These are phyloP conservation scores for Pachyuromys duprasi DNA, from an alignment of 2,797 vertebrate genomes.

Conservation along the genomic window DNA sequence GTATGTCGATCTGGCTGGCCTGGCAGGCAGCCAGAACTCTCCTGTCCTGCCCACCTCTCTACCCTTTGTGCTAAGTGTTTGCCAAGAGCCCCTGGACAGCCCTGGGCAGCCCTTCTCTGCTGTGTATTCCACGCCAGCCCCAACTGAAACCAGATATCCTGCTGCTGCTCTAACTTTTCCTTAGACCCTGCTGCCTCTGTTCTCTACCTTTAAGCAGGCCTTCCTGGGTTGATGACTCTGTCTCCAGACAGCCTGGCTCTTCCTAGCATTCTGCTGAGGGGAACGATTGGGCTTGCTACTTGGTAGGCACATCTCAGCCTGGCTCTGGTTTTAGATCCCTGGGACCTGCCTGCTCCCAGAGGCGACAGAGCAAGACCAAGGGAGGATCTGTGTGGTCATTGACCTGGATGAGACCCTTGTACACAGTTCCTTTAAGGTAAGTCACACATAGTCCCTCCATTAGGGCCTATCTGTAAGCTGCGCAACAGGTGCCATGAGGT, in stretches of 20 bases:
- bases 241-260: background rate
- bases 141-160: background rate
- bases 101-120: background rate
- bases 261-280: background rate
- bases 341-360: conserved; percentile 92
- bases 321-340: conserved; percentile 85
- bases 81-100: background rate
- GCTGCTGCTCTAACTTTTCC: background rate
- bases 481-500: background rate
- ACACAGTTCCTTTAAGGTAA: conserved; percentile 95
- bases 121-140: background rate
- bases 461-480: background rate
- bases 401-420: conserved; percentile 95
- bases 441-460: background rate
- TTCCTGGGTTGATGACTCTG: background rate
- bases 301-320: conserved; percentile 33
- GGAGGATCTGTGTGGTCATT: conserved; percentile 94
- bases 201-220: background rate
- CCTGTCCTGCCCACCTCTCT: background rate
- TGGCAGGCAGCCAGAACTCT: background rate
- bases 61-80: background rate
- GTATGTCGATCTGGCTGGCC: conserved; percentile 77
- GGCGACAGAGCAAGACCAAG: conserved; percentile 90
- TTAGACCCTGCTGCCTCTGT: background rate
- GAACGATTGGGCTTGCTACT: background rate